These are phyloP conservation scores for Eubasilissa splendida DNA, from an alignment of 2,888 invertebrate species.

Conservation along the genomic window DNA sequence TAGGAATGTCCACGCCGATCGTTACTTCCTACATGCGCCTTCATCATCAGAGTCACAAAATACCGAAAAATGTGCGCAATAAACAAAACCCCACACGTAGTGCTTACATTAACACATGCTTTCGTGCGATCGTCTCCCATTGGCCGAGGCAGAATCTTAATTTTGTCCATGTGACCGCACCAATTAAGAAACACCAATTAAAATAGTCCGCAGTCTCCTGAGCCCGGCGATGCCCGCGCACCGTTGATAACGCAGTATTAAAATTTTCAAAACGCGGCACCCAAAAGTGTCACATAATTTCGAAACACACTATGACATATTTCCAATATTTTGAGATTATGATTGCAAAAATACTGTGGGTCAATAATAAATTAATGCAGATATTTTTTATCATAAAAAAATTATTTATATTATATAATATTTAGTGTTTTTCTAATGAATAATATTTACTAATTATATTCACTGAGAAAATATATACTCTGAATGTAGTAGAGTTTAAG, in stretches of 20 bases:
- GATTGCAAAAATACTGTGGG: too few species aligned
- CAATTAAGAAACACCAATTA: constrained; percentile 56
- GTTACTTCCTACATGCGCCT: constrained; percentile 20
- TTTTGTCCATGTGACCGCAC: constrained; percentile 43
- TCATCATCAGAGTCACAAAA: background rate
- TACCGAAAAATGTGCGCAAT: constrained; percentile 26
- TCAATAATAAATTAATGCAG: too few species aligned
- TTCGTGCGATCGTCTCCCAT: constrained; percentile 25
- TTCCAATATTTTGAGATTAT: too few species aligned
- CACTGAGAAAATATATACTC: too few species aligned
- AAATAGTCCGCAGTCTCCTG: constrained; percentile 48
- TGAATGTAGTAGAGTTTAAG: too few species aligned
- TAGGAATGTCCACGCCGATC: constrained; percentile 2
- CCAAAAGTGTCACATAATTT: too few species aligned
- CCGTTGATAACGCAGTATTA: constrained; percentile 38
- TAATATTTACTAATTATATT: too few species aligned
- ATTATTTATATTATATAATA: too few species aligned
- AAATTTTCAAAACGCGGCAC: constrained; percentile 38
- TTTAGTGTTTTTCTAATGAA: too few species aligned
- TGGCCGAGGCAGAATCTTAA: constrained; percentile 29
- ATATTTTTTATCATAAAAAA: too few species aligned
- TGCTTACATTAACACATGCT: constrained; percentile 44
- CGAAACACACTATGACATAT: too few species aligned
- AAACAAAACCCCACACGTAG: constrained; percentile 45
- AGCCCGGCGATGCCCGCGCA: constrained; percentile 34